Evolutionary conservation across 2,888 invertebrate species (phyloP).

Genomic region (Sesia bembeciformis): DNA sequence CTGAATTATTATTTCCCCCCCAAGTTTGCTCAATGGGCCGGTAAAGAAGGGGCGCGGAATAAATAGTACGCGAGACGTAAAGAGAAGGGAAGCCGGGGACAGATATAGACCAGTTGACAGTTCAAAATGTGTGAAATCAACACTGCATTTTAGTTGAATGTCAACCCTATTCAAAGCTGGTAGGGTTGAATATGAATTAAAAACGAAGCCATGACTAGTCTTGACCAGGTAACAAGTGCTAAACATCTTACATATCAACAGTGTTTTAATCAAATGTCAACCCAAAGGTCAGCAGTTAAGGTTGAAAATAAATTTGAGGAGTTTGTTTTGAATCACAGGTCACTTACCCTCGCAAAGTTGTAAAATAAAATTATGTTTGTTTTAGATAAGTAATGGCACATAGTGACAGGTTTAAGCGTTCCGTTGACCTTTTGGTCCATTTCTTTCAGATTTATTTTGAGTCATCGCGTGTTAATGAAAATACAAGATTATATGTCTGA

Average conservation of each 20-base stretch:
- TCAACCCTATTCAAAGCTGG: constrained; percentile 4
- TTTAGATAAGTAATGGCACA: background rate
- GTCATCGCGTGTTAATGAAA: too few species aligned
- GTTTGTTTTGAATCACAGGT: constrained; percentile 44
- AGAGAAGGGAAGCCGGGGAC: constrained; percentile 27
- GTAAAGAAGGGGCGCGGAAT: constrained; percentile 30
- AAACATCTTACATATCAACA: background rate
- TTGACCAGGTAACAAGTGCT: too few species aligned
- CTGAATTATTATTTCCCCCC: constrained; percentile 21
- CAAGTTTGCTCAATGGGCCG: constrained; percentile 38
- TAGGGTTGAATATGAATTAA: constrained; percentile 7
- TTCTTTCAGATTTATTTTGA: background rate
- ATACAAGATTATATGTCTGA: too few species aligned
- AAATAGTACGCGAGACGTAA: constrained; percentile 43
- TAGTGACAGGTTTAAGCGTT: background rate
- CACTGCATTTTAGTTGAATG: constrained; percentile 5
- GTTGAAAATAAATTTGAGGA: background rate
- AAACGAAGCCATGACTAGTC: background rate
- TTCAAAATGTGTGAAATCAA: constrained; percentile 10
- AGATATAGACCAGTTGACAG: constrained; percentile 33
- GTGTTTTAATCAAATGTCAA: background rate
- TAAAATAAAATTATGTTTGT: constrained; percentile 40
- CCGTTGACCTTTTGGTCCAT: background rate
- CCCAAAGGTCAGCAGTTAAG: background rate
- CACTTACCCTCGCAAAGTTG: constrained; percentile 50